Evolutionary conservation across 2,888 invertebrate genomes (phyloP).

Genomic region (Macrophya annulata): DNA sequence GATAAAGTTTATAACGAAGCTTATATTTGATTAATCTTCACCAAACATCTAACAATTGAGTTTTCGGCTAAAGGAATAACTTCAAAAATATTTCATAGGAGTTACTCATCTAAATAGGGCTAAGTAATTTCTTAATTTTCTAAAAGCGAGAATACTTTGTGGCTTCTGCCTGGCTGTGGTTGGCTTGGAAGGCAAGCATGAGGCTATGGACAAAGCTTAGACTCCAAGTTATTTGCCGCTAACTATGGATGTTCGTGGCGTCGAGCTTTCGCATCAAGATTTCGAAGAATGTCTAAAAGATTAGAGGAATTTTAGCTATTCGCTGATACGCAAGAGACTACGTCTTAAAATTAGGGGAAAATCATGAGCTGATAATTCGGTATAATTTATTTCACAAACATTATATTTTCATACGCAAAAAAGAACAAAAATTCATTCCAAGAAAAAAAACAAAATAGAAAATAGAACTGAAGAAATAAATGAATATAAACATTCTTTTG

Average conservation of each 20-base stretch:
- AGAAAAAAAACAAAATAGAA: not conserved
- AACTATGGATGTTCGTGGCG: conserved; percentile 42
- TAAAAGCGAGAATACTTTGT: conserved; percentile 47
- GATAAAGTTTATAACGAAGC: conserved; percentile 21
- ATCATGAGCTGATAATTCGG: not conserved
- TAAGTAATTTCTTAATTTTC: conserved; percentile 50
- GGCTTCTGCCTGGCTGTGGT: conserved; percentile 34
- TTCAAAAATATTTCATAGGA: conserved; percentile 32
- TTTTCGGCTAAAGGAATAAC: conserved; percentile 38
- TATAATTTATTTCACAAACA: not conserved
- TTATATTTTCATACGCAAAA: not conserved
- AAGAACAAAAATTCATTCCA: not conserved
- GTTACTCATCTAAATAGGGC: conserved; percentile 11
- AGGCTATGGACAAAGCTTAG: conserved; percentile 49
- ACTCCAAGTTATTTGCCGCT: conserved; percentile 45
- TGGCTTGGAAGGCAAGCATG: conserved; percentile 28
- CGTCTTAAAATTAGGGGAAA: not conserved
- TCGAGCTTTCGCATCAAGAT: conserved; percentile 31
- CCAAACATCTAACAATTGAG: not conserved
- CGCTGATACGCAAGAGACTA: not conserved
- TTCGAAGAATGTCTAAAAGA: conserved; percentile 45
- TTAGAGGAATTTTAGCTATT: conserved; percentile 48
- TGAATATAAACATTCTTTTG: not conserved
- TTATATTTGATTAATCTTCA: not conserved
- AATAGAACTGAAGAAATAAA: too few relatives aligned